Percentiles rank a stretch among this genome's conserved stretches.
Evolutionary conservation across 1,140 invertebrate species (phyloP).

Genomic region (Metaphire vulgaris): DNA sequence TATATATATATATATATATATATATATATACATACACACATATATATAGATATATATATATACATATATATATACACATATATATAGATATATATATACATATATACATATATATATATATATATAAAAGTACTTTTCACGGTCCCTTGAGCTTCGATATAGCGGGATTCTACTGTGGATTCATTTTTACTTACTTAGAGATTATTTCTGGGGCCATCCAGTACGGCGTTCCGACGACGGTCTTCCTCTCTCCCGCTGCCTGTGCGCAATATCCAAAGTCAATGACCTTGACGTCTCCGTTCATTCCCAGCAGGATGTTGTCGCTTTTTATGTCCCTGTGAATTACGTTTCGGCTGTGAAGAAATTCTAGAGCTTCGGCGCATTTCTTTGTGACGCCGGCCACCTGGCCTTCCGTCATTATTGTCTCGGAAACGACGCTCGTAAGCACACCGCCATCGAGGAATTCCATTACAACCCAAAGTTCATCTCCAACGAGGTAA

Average conservation of each 20-base stretch:
- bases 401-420: constrained; percentile 74
- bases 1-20: no score
- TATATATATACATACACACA: no score
- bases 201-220: constrained; percentile 49
- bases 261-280: constrained; percentile 54
- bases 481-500: constrained; percentile 67
- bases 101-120: no score
- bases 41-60: no score
- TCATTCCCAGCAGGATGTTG: constrained; percentile 28
- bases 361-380: constrained; percentile 22
- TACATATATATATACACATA: no score
- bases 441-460: constrained; percentile 56
- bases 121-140: no score
- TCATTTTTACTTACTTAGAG: constrained; percentile 30
- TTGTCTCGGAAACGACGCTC: constrained; percentile 56
- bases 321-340: constrained; percentile 33
- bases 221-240: constrained; percentile 53
- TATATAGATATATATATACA: no score
- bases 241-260: constrained; percentile 37
- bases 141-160: no score
- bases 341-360: constrained; percentile 30
- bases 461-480: constrained; percentile 59
- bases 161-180: no score
- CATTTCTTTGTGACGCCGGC: constrained; percentile 66
- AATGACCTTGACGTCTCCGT: constrained; percentile 46